Evolutionary conservation across 2,888 invertebrate genomes (phyloP), one percentile per base, ranked within the genome.

Genomic region (Chrysodeixis includens): DNA sequence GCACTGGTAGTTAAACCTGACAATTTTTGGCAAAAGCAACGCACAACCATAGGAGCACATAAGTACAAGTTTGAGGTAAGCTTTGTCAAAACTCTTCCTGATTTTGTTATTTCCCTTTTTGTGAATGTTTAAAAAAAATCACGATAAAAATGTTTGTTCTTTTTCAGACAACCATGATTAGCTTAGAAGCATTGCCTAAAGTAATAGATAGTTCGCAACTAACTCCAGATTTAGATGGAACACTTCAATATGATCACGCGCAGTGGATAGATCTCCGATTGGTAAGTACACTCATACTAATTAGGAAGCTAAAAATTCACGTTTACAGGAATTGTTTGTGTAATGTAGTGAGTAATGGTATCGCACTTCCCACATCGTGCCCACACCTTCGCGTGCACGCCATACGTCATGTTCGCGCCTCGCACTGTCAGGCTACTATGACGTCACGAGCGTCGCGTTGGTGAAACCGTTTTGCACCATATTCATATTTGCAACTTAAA

Each of bases 11-110:
- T 99, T 84, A 99, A 99, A 95, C 99, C 99, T 81, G 99, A 99
- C 90, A 99, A 99, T 92, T 99, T 99, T 96, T 99, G 99, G 99
- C 99, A 99, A 95, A 99, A 99, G 95, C 99, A 99, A 95, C 97
- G 99, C 90, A 99, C 99, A 83, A 99, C 98, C 79, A 96, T 99
- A 88, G 99, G 99, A 88, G 98, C 98, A 94, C 98, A 99, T 93
- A 99, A 99, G 96, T 99, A 99, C 96, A 99, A 99, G 96, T 99
- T 99, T 96, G 99, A 99, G 97, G 98, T 98, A 93, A 83, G 77
- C 72, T 22, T 30, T 32, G 10, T 2, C 4, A 10, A 18, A 18
- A 49, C 7, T 10, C 8, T 9, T 10, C 8, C 26, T 26, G 26
- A 46, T 18, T 49, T 10, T 20, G 8, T 10, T 10, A 20, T 49